phyloP scores from a whole-genome alignment of 2,797 vertebrate genomes.

The Hybognathus amarus region DNA sequence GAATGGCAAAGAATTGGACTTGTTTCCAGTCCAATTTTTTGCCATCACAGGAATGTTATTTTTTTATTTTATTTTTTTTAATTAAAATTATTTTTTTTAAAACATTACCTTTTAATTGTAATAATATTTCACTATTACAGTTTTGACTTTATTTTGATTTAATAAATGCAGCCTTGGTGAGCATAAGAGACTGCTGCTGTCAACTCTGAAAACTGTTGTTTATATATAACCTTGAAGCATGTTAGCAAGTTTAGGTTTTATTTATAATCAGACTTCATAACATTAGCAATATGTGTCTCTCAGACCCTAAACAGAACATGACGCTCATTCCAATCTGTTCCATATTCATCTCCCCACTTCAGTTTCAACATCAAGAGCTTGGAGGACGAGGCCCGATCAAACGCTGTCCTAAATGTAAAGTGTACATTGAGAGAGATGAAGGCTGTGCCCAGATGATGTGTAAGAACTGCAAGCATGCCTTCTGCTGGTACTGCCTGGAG shows the following conservation, averaged over 20 bases:
- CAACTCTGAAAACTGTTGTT: neutral
- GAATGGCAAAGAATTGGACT: too few relatives aligned
- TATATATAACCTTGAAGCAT: neutral
- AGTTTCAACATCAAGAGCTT: conserved; percentile 68
- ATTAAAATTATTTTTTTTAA: too few relatives aligned
- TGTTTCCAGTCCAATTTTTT: too few relatives aligned
- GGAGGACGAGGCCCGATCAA: conserved; percentile 91
- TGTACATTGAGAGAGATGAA: conserved; percentile 96
- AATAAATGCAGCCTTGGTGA: neutral
- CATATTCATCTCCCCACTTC: neutral
- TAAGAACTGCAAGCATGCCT: conserved; percentile 97
- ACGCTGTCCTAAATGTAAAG: conserved; percentile 96
- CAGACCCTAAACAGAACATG: neutral
- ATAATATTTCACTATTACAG: neutral
- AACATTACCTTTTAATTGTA: neutral
- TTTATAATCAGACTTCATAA: neutral
- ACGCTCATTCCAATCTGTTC: neutral
- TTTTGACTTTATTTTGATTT: neutral
- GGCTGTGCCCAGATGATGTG: conserved; percentile 99
- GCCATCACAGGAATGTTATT: neutral
- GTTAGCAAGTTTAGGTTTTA: neutral
- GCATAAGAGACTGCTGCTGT: neutral
- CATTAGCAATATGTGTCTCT: neutral
- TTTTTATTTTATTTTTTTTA: too few relatives aligned
- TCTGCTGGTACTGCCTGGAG: conserved; percentile 99